Evolutionary conservation across 1,140 invertebrate species (phyloP), one percentile per base, ranked within the genome.

Genomic region (Bombus waltoni): DNA sequence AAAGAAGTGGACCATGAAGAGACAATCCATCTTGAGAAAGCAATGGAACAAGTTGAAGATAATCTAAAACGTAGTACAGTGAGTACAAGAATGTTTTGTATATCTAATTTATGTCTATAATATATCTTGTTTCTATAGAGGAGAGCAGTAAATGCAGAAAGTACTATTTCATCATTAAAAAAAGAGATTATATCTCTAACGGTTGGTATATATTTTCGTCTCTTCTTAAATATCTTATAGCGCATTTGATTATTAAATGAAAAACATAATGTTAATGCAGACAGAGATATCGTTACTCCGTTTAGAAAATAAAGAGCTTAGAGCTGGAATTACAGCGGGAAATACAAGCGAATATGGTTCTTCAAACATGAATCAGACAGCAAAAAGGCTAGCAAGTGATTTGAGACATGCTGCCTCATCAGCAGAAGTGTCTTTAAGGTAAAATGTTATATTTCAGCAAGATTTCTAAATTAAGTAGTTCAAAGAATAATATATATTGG

Each of bases 401-500:
- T 92, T 97, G 71, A 94, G 96, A 82, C 93, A 94, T 68, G 97
- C 97, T 75, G 97, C 97, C 59, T 96, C 96, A 81, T 96, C 96
- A 70, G 97, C 97, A 32, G 97, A 97, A 94, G 94, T 95, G 53
- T 97, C 96, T 38, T 93, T 97, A 11, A 96, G 96, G 97, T 97
- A 93, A 90, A 40, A 68, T 47, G 22, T 22, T 68, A 86, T 25
- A 83, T 72, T 62, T 66, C 22, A 59, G 38, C 44, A 38, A 38
- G 15, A 13, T 47, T 25, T 66, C 1, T 13, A 25, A 25, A 84
- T 77, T 32, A 53, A 57, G 57, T 18, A 80, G 85, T 73, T 66
- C 5, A 25, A 71, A 25, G 42, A 71, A 72, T 35, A 73, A 75
- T 74, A 47, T 78, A 5, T 79, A 71, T 81, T 35, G 74, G 65